Percentiles rank a stretch among this genome's conserved stretches.
phyloP scores from a whole-genome alignment of 1,140 invertebrate genomes.

The Cydia fagiglandana region DNA sequence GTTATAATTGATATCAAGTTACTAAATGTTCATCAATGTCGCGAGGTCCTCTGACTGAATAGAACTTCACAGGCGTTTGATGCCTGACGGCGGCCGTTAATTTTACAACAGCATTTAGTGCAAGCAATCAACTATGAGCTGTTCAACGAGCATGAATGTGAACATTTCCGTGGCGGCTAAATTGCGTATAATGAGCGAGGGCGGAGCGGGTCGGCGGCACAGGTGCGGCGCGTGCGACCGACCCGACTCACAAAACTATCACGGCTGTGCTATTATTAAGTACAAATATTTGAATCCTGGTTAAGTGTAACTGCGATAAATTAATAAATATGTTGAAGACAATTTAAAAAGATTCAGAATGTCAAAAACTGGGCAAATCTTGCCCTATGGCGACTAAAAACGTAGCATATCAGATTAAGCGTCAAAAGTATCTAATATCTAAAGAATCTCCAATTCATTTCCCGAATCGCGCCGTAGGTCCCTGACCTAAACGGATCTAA shows the following conservation, averaged over 20 bases:
- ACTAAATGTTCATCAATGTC: neutral
- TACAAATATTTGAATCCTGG: no score
- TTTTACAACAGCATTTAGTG: conserved; percentile 35
- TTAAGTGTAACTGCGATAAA: no score
- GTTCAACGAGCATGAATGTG: conserved; percentile 68
- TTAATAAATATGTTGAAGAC: no score
- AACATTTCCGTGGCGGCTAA: conserved; percentile 64
- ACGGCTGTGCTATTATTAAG: neutral
- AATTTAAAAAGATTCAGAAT: no score
- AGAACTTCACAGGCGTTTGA: neutral
- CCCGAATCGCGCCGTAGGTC: no score
- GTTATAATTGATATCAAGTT: no score
- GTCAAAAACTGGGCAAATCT: no score
- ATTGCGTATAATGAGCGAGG: conserved; percentile 69
- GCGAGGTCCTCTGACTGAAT: neutral
- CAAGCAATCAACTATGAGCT: conserved; percentile 54
- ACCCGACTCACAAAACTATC: conserved; percentile 15
- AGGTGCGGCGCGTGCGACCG: conserved; percentile 66
- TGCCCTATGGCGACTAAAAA: no score
- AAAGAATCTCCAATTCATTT: no score
- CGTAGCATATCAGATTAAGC: no score
- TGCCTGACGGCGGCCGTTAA: conserved; percentile 16
- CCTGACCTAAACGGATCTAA: no score
- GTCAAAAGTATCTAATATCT: no score
- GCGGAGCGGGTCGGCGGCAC: conserved; percentile 57